Conservation (phyloP, 2,888 invertebrate genomes). For the Dastarcus helophoroides region DNA sequence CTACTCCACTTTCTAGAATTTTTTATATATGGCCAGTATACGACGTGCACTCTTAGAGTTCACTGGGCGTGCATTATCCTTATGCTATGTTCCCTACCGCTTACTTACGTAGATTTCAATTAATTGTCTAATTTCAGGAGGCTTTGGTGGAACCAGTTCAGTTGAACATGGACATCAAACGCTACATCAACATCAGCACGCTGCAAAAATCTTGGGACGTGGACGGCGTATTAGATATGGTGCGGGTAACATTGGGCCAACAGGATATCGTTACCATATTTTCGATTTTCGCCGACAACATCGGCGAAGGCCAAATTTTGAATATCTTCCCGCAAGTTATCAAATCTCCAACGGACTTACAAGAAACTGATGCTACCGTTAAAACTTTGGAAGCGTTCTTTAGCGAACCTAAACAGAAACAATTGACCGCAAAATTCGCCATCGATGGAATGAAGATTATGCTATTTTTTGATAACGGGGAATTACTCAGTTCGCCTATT, state of each 20-base stretch:
- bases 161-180: slow-evolving; percentile 60
- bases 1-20: no score
- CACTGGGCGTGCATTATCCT: no score
- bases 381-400: slow-evolving; percentile 64
- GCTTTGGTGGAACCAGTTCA: slow-evolving; percentile 64
- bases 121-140: slow-evolving; percentile 49
- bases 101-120: no score
- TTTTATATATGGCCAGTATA: no score
- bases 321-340: slow-evolving; percentile 33
- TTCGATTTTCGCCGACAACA: slow-evolving; percentile 61
- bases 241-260: slow-evolving; percentile 60
- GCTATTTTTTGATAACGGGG: slow-evolving; percentile 62
- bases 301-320: slow-evolving; percentile 48
- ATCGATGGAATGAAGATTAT: slow-evolving; percentile 61
- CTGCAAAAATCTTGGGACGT: slow-evolving; percentile 42
- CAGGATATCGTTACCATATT: slow-evolving; percentile 61
- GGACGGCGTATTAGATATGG: slow-evolving; percentile 52
- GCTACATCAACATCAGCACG: slow-evolving; percentile 43
- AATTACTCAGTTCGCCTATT: slow-evolving; percentile 62
- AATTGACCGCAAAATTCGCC: slow-evolving; percentile 47
- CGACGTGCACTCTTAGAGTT: no score
- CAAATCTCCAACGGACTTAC: slow-evolving; percentile 18
- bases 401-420: slow-evolving; percentile 52
- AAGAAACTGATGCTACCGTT: slow-evolving; percentile 36
- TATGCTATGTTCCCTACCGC: no score